Conservation (phyloP, 2,113 vertebrate species). For the Dicaeum eximium region DNA sequence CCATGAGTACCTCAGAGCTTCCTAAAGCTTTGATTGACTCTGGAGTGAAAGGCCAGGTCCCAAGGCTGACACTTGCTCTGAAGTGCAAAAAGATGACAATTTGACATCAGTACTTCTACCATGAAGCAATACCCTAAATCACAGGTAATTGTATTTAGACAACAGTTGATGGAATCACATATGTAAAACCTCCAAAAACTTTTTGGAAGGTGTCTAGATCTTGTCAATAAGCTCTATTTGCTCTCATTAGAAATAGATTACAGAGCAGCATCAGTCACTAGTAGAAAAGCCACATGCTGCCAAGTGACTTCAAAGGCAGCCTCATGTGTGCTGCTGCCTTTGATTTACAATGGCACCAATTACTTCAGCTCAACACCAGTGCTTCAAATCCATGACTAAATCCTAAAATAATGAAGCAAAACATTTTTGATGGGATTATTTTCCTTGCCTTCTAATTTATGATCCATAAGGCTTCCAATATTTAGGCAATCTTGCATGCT, state of each 20-base stretch:
- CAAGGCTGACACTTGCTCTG: not conserved
- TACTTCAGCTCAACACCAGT: not conserved
- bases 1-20: not conserved
- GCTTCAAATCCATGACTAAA: not conserved
- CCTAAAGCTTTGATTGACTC: not conserved
- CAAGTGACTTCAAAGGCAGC: not conserved
- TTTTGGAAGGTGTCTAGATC: not conserved
- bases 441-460: slow-evolving; percentile 28
- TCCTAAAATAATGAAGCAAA: not conserved
- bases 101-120: not conserved
- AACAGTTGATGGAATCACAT: not conserved
- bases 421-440: not conserved
- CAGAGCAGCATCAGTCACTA: not conserved
- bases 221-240: not conserved
- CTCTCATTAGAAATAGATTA: not conserved
- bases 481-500: not conserved
- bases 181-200: not conserved
- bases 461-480: not conserved
- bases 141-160: not conserved
- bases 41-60: not conserved
- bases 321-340: not conserved
- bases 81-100: not conserved
- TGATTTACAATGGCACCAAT: not conserved
- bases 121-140: not conserved
- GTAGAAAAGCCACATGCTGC: not conserved